These are phyloP conservation scores for Papilio helenus DNA, from an alignment of 1,140 invertebrate species.

Conservation along the genomic window DNA sequence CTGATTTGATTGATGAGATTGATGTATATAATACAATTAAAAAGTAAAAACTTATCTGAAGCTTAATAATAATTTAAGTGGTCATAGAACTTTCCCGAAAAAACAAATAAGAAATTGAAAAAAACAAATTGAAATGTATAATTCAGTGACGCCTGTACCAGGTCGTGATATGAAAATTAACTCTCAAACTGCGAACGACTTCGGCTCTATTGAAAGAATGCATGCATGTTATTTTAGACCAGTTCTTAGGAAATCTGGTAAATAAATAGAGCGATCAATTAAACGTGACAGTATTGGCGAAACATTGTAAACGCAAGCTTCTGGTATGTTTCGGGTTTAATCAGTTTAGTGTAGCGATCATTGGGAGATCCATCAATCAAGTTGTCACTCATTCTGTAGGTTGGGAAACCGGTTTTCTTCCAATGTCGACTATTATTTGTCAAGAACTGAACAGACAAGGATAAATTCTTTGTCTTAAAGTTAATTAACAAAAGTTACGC, in stretches of 20 bases:
- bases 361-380: slow-evolving; percentile 34
- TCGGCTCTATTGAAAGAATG: neutral
- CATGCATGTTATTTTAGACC: neutral
- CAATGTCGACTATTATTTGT: slow-evolving; percentile 32
- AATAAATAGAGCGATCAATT: slow-evolving; percentile 17
- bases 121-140: neutral
- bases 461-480: slow-evolving; percentile 32
- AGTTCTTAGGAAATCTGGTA: neutral
- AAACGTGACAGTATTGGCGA: slow-evolving; percentile 12
- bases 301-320: slow-evolving; percentile 11
- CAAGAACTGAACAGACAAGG: slow-evolving; percentile 27
- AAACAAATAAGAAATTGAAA: neutral
- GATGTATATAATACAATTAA: no score
- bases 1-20: no score
- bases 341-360: slow-evolving; percentile 26
- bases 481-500: slow-evolving; percentile 4
- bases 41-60: neutral
- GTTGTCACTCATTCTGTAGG: slow-evolving; percentile 29
- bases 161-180: slow-evolving; percentile 15
- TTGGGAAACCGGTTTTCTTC: slow-evolving; percentile 34
- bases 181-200: neutral
- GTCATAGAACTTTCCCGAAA: neutral
- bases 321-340: slow-evolving; percentile 37
- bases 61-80: neutral
- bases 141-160: neutral